A percentile compares a stretch with the other conserved stretches of the same genome.
These are phyloP conservation scores for Diphyllodes magnificus DNA, from an alignment of 2,113 vertebrate species.

Conservation along the genomic window DNA sequence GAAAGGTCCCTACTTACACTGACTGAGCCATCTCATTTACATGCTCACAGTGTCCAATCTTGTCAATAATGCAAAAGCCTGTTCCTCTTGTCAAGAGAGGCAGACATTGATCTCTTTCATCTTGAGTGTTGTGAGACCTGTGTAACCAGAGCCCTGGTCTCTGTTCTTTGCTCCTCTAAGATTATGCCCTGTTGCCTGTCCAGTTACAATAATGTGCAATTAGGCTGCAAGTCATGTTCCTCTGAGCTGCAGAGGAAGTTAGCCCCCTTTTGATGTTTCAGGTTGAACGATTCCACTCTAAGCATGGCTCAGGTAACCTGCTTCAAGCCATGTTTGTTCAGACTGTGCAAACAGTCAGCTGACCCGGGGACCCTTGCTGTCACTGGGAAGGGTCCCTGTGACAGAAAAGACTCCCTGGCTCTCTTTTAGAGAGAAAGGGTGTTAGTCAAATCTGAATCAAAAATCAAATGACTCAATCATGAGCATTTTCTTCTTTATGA, in stretches of 20 bases:
- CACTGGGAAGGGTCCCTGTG: background rate
- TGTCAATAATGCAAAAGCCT: conserved; percentile 5
- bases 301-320: background rate
- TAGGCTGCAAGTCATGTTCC: conserved; percentile 34
- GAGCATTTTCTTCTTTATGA: background rate
- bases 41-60: background rate
- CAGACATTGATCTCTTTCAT: conserved; percentile 31
- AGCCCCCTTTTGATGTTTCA: conserved; percentile 9
- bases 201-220: background rate
- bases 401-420: background rate
- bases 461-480: background rate
- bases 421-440: background rate
- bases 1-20: background rate
- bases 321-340: background rate
- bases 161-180: background rate
- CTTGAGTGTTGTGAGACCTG: background rate
- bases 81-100: background rate
- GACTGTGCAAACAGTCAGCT: background rate
- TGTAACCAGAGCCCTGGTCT: conserved; percentile 25
- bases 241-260: background rate
- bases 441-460: background rate
- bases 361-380: background rate
- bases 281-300: background rate
- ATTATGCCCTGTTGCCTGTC: background rate
- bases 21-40: background rate